Conservation (phyloP, 30 jellyfish, hydroid and myxozoan species). For the Morbakka virulenta region DNA sequence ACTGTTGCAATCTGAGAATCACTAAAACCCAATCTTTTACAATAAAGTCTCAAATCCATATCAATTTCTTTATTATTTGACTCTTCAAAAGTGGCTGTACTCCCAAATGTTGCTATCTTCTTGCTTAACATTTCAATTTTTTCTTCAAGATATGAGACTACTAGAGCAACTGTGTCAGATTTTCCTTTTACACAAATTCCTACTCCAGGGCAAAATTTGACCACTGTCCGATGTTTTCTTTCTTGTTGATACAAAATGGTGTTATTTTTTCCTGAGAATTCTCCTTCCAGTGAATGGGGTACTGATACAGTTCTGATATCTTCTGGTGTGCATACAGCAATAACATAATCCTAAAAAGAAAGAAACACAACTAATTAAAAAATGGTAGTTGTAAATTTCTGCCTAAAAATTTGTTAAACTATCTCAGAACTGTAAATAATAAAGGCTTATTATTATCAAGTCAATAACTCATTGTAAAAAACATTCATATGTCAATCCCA, state of each 20-base stretch:
- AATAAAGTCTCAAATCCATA: conserved; percentile 41
- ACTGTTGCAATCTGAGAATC: conserved; percentile 55
- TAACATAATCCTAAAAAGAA: background rate
- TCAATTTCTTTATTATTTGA: background rate
- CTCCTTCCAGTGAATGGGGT: background rate
- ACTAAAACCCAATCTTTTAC: conserved; percentile 66
- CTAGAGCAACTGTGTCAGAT: background rate
- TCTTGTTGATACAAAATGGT: background rate
- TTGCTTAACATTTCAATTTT: too few species aligned
- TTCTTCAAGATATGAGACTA: background rate
- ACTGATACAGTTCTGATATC: background rate
- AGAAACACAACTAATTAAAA: too few species aligned
- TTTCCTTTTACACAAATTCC: background rate
- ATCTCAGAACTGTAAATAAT: too few species aligned
- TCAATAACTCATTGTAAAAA: too few species aligned
- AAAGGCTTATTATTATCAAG: too few species aligned
- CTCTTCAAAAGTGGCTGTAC: background rate
- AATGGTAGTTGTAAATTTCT: background rate
- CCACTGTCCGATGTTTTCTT: background rate
- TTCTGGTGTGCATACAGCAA: background rate
- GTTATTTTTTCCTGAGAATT: background rate
- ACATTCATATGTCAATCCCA: too few species aligned
- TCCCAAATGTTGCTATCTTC: background rate
- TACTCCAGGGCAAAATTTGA: background rate
- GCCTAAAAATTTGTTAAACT: background rate